phyloP scores from a whole-genome alignment of 2,888 invertebrate species.

The Quadroppia sp. region DNA sequence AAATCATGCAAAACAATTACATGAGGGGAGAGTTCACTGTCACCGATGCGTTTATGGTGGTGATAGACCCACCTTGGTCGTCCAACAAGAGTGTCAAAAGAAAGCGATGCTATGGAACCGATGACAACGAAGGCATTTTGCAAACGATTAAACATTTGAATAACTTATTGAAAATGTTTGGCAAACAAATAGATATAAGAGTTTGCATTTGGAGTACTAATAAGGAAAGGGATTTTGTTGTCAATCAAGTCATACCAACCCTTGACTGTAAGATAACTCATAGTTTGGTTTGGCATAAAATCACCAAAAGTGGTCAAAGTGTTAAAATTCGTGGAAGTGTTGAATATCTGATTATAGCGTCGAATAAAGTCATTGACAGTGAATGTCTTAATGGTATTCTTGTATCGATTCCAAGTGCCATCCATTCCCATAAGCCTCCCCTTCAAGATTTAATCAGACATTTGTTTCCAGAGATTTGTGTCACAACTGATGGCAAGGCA shows the following conservation, averaged over 20 bases:
- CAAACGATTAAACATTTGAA: slow-evolving; percentile 28
- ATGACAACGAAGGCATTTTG: slow-evolving; percentile 2
- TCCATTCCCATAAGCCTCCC: slow-evolving; percentile 95
- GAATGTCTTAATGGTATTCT: slow-evolving; percentile 58
- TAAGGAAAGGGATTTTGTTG: slow-evolving; percentile 36
- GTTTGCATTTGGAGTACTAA: slow-evolving; percentile 42
- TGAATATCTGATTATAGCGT: slow-evolving; percentile 40
- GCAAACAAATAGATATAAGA: slow-evolving; percentile 5
- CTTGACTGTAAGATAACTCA: neutral
- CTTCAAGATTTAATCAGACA: slow-evolving; percentile 53
- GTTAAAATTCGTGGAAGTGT: slow-evolving; percentile 40
- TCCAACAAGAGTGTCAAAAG: slow-evolving; percentile 42
- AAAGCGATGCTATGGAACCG: slow-evolving; percentile 39
- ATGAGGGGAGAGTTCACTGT: neutral
- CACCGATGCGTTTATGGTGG: slow-evolving; percentile 14
- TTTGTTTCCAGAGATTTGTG: neutral
- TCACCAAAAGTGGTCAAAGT: slow-evolving; percentile 39
- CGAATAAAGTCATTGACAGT: neutral
- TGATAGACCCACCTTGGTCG: slow-evolving; percentile 43
- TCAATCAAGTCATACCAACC: slow-evolving; percentile 39
- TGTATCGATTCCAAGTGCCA: slow-evolving; percentile 78
- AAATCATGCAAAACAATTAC: neutral
- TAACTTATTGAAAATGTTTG: neutral
- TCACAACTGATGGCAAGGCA: neutral
- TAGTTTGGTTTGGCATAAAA: slow-evolving; percentile 42